A percentile compares a stretch with the other conserved stretches of the same genome.
Conservation (phyloP, 2,888 invertebrate species). For the Agrochola lota region DNA sequence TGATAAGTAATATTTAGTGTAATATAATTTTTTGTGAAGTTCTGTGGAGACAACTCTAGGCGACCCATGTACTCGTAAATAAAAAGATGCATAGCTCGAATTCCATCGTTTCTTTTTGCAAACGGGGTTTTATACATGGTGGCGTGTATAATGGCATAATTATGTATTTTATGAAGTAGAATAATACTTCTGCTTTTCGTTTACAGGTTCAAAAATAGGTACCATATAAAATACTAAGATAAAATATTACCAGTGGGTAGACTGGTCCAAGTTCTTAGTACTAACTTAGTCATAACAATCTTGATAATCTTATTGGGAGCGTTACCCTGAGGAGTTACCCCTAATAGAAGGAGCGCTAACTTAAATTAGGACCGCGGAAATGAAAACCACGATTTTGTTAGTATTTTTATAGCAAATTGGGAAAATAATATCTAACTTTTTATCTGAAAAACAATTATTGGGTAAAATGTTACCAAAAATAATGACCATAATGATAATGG, state of each 20-base stretch:
- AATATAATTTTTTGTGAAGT: not conserved
- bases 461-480: not conserved
- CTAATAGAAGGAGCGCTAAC: constrained; percentile 42
- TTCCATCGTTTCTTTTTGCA: not conserved
- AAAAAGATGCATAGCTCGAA: not conserved
- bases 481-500: not conserved
- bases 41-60: not conserved
- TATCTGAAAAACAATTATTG: not conserved
- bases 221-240: not conserved
- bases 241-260: constrained; percentile 7
- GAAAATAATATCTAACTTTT: constrained; percentile 1
- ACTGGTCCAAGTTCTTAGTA: constrained; percentile 12
- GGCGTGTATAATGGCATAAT: not conserved
- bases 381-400: constrained; percentile 31
- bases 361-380: constrained; percentile 39
- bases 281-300: constrained; percentile 54
- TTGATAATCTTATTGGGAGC: constrained; percentile 39
- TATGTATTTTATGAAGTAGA: not conserved
- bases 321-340: constrained; percentile 30
- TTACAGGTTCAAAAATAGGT: not conserved
- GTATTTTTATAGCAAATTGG: constrained; percentile 18
- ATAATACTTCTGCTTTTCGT: not conserved
- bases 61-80: not conserved
- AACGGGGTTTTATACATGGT: not conserved
- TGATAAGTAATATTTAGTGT: too few species aligned